phyloP scores from a whole-genome alignment of 2,888 invertebrate species.

The Leuctra nigra region DNA sequence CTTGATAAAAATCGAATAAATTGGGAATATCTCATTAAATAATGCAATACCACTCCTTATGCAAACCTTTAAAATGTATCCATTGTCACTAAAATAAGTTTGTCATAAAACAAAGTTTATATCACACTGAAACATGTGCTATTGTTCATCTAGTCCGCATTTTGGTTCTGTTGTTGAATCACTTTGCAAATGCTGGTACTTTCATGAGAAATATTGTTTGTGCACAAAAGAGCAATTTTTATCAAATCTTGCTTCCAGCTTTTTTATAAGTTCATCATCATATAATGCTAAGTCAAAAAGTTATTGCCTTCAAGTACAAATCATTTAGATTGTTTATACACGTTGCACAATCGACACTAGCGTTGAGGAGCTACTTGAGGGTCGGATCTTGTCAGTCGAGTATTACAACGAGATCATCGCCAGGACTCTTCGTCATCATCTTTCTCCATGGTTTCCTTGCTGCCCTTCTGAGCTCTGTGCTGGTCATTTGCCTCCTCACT shows the following conservation, averaged over 20 bases:
- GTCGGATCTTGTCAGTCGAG: conserved; percentile 39
- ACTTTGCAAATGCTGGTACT: conserved; percentile 18
- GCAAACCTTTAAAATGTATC: neutral
- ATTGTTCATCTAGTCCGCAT: conserved; percentile 2
- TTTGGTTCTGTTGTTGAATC: conserved; percentile 11
- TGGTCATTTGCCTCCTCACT: conserved; percentile 72
- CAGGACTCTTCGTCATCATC: conserved; percentile 41
- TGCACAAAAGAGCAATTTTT: conserved; percentile 22
- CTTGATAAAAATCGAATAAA: conserved; percentile 18
- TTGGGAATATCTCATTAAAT: neutral
- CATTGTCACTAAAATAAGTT: neutral
- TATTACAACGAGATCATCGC: conserved; percentile 42
- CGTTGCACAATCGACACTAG: neutral
- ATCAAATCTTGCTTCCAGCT: conserved; percentile 14
- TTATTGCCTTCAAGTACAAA: conserved; percentile 27
- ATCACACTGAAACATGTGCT: conserved; percentile 21
- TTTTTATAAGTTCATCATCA: neutral
- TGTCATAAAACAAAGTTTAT: neutral
- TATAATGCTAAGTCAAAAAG: conserved; percentile 20
- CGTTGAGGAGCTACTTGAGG: conserved; percentile 3
- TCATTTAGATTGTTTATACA: neutral
- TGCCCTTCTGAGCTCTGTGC: conserved; percentile 71
- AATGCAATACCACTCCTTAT: neutral
- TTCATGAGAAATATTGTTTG: conserved; percentile 24
- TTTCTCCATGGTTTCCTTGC: conserved; percentile 80